Evolutionary conservation across 2,113 vertebrate species (phyloP).

Genomic region (Lophotis ruficrista): DNA sequence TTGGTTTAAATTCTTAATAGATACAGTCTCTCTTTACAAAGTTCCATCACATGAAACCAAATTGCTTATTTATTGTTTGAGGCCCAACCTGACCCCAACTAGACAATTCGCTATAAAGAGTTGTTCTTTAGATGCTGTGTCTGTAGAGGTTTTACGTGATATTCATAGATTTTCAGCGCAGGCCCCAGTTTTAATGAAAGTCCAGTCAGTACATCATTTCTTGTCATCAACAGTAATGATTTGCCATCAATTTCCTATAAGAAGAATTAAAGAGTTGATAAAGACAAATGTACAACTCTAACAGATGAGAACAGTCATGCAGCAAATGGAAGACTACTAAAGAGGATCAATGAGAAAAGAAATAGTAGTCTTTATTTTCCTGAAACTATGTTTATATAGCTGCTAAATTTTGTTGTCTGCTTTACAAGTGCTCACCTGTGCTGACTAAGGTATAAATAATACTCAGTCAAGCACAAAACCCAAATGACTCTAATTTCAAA

Average conservation of each 20-base stretch:
- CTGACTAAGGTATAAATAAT: not conserved
- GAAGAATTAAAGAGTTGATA: constrained; percentile 67
- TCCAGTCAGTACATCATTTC: constrained; percentile 96
- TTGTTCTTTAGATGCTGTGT: constrained; percentile 94
- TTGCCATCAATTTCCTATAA: constrained; percentile 98
- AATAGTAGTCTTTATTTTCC: not conserved
- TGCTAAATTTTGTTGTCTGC: not conserved
- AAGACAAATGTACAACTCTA: constrained; percentile 48
- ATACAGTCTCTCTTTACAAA: constrained; percentile 76
- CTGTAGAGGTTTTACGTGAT: constrained; percentile 96
- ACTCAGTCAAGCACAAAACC: constrained; percentile 11
- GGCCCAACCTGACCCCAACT: constrained; percentile 61
- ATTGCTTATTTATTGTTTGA: constrained; percentile 69
- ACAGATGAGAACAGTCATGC: constrained; percentile 38
- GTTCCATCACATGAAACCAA: constrained; percentile 81
- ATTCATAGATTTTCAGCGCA: constrained; percentile 98
- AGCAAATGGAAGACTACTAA: not conserved
- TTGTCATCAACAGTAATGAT: constrained; percentile 97
- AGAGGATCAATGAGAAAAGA: not conserved
- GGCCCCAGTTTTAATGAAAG: constrained; percentile 98
- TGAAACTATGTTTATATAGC: not conserved
- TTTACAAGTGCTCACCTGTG: not conserved
- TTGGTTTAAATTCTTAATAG: constrained; percentile 76
- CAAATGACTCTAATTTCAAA: constrained; percentile 14
- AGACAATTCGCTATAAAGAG: constrained; percentile 81